A percentile compares a stretch with the other conserved stretches of the same genome.
Evolutionary conservation across 2,113 vertebrate genomes (phyloP).

Genomic region (Cyprinodon variegatus): DNA sequence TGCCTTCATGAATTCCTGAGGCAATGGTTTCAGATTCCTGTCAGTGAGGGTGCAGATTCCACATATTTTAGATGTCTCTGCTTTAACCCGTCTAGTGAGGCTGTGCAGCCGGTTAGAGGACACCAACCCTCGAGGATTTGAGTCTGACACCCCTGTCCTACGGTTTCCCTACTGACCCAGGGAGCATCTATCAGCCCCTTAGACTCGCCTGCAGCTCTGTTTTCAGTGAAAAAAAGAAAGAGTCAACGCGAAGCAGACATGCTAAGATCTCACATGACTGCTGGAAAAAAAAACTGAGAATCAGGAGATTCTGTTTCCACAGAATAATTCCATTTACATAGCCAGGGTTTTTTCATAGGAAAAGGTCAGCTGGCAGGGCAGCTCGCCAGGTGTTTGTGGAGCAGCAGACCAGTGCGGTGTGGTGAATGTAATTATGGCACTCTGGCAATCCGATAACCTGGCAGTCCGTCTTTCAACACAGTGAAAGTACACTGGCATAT

Average conservation of each 20-base stretch:
- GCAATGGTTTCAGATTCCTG: too few relatives aligned
- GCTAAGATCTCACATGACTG: constrained; percentile 1
- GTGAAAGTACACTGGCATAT: constrained; percentile 65
- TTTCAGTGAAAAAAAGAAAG: constrained; percentile 15
- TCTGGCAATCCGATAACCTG: constrained; percentile 73
- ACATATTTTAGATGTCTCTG: too few relatives aligned
- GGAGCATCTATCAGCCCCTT: not conserved
- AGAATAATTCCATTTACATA: constrained; percentile 42
- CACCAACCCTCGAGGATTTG: too few relatives aligned
- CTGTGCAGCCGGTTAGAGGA: too few relatives aligned
- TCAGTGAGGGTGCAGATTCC: too few relatives aligned
- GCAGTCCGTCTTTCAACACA: constrained; percentile 68
- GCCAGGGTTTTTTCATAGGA: constrained; percentile 11
- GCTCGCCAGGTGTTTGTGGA: constrained; percentile 68
- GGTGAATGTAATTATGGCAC: constrained; percentile 74
- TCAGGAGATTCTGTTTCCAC: constrained; percentile 2
- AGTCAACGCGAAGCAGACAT: constrained; percentile 8
- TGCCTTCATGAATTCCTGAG: too few relatives aligned
- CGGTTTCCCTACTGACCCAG: not conserved
- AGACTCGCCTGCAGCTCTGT: not conserved
- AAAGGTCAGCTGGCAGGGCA: constrained; percentile 67
- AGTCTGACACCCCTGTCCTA: too few relatives aligned
- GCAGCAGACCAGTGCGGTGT: constrained; percentile 56
- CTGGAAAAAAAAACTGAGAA: not conserved
- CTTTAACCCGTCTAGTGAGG: too few relatives aligned